These are phyloP conservation scores for Petrocephalus sullivani DNA, from an alignment of 2,797 vertebrate species.

Conservation along the genomic window DNA sequence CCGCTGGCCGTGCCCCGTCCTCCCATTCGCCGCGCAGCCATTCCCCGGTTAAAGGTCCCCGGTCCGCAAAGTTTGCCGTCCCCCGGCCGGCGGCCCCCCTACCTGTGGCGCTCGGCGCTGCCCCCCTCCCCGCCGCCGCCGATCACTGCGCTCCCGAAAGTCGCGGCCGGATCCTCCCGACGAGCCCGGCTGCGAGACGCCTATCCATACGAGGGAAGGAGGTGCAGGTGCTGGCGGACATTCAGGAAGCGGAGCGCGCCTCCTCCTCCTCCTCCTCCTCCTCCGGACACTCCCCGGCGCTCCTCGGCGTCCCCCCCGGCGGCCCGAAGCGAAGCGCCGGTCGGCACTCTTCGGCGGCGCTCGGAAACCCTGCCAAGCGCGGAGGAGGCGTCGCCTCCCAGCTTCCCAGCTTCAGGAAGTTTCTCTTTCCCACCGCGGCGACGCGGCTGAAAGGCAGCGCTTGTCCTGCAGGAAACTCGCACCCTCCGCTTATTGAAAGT, in stretches of 20 bases:
- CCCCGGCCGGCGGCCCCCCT: background rate
- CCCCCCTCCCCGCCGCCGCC: background rate
- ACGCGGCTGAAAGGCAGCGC: background rate
- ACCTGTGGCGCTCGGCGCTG: background rate
- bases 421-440: background rate
- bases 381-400: background rate
- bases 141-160: background rate
- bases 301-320: background rate
- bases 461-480: background rate
- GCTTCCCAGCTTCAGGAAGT: background rate
- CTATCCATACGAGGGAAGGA: constrained; percentile 16
- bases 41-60: background rate
- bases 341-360: constrained; percentile 16
- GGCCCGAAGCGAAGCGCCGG: background rate
- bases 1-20: background rate
- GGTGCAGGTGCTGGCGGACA: constrained; percentile 20
- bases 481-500: background rate
- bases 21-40: background rate
- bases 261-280: background rate
- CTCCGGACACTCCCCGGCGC: background rate
- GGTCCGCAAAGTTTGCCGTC: background rate
- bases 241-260: constrained; percentile 12
- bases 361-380: constrained; percentile 16
- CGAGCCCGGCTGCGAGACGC: background rate
- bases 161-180: background rate